Conservation (phyloP, 2,797 vertebrate genomes). For the Pangasius macronema region DNA sequence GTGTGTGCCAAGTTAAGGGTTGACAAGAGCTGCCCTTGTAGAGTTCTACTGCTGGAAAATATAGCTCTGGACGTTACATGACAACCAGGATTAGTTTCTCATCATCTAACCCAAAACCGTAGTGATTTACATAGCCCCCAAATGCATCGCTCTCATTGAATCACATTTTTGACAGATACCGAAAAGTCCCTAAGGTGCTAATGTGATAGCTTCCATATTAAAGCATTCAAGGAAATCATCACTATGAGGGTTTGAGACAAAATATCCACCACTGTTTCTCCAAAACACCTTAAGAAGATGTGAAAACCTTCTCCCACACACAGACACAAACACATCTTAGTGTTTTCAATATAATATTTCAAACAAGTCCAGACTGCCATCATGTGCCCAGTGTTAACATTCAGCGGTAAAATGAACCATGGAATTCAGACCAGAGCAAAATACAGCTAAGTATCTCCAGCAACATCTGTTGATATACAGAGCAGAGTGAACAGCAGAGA, state of each 20-base stretch:
- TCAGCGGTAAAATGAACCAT: constrained; percentile 19
- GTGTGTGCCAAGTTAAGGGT: constrained; percentile 1
- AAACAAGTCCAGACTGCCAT: neutral
- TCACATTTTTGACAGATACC: neutral
- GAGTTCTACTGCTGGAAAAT: neutral
- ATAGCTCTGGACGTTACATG: neutral
- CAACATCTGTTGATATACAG: constrained; percentile 10
- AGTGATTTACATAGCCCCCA: neutral
- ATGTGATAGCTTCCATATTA: neutral
- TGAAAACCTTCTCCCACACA: neutral
- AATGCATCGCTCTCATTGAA: neutral
- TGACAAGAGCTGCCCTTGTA: neutral
- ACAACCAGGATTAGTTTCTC: constrained; percentile 9
- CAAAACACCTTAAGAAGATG: neutral
- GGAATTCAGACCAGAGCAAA: constrained; percentile 20
- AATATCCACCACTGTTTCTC: constrained; percentile 3
- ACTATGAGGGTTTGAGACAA: neutral
- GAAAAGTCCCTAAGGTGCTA: constrained; percentile 12
- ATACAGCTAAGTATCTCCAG: constrained; percentile 36
- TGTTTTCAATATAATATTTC: neutral
- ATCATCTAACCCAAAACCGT: neutral
- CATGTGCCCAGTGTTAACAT: constrained; percentile 24
- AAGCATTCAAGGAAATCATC: constrained; percentile 1
- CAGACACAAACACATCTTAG: neutral
- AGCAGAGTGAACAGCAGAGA: constrained; percentile 29